phyloP scores from a whole-genome alignment of 2,113 vertebrate genomes.

The Helogale parvula region DNA sequence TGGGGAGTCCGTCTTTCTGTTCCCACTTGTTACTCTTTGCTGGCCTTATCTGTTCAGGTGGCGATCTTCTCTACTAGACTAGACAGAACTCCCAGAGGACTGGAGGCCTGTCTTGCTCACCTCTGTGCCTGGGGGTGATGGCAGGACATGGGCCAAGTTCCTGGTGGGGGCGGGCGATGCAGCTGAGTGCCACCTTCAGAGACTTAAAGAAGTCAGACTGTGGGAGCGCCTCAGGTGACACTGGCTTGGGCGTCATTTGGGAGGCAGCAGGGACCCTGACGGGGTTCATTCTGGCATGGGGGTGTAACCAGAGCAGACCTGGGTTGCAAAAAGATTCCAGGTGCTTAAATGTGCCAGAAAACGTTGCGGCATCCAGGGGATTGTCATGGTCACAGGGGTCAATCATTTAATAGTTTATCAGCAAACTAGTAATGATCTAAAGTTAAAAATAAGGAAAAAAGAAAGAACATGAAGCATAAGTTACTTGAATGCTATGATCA shows the following conservation, averaged over 20 bases:
- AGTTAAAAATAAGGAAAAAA: background rate
- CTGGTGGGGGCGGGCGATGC: background rate
- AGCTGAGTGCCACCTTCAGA: background rate
- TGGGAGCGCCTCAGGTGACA: background rate
- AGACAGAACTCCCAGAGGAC: background rate
- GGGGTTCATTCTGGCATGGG: background rate
- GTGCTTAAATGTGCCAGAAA: background rate
- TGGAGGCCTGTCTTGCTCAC: background rate
- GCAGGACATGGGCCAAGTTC: background rate
- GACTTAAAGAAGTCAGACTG: background rate
- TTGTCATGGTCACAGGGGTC: background rate
- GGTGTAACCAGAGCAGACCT: no score
- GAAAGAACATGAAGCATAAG: background rate
- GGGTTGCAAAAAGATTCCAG: background rate
- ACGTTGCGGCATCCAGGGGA: background rate
- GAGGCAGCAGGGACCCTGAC: background rate
- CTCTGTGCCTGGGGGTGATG: background rate
- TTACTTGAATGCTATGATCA: background rate
- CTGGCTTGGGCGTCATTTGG: background rate
- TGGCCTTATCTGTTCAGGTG: background rate
- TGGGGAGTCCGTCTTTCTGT: background rate
- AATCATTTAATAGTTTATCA: background rate
- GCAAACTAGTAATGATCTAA: background rate
- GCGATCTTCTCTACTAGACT: background rate
- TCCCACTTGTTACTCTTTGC: background rate